Conservation (phyloP, 2,797 vertebrate genomes). For the Pteronotus mesoamericanus region DNA sequence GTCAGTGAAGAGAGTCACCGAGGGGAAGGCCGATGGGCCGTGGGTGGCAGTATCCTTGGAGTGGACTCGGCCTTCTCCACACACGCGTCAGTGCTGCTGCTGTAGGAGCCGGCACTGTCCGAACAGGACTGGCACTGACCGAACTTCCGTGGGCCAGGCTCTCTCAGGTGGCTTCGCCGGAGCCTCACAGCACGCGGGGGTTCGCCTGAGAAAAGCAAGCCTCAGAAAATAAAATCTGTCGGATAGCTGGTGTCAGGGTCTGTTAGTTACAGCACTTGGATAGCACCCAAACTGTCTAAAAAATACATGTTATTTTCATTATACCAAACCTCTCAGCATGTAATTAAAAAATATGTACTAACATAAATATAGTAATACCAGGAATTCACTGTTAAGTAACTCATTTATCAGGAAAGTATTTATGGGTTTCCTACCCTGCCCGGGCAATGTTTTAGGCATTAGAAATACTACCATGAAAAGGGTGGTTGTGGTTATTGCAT, state of each 20-base stretch:
- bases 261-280: not conserved
- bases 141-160: not conserved
- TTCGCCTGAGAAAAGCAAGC: not conserved
- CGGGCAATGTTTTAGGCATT: not conserved
- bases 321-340: not conserved
- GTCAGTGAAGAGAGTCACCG: not conserved
- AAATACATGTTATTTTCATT: not conserved
- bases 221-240: not conserved
- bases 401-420: not conserved
- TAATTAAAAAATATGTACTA: not conserved
- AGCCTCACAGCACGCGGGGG: not conserved
- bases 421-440: not conserved
- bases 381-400: not conserved
- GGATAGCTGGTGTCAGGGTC: not conserved
- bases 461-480: not conserved
- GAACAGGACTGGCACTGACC: not conserved
- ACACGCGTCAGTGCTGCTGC: not conserved
- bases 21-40: not conserved
- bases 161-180: not conserved
- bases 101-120: not conserved
- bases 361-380: not conserved
- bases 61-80: not conserved
- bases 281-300: not conserved
- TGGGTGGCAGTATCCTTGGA: not conserved
- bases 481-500: not conserved